Base-by-base conservation (phyloP, 2,888 invertebrate species). In the Meghimatium bilineatum region DNA sequence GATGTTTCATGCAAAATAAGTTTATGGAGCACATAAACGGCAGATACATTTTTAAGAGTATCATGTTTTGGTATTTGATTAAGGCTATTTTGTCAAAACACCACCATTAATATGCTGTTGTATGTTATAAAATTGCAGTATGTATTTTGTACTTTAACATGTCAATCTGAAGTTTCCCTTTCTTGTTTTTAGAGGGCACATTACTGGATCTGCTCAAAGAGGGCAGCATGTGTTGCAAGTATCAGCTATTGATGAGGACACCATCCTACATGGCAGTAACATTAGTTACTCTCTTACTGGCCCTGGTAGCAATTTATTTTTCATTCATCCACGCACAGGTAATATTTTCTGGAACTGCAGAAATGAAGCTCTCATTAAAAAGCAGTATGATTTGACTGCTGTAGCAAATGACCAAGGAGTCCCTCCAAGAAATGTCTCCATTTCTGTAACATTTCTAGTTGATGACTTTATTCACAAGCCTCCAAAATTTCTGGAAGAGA, bases 391-490 rank as follows among this genome's bases (percentile, higher is more conserved):
- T 44, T 94, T 97, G n/a, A 95, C 95, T 20, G 90, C 90, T 82
- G 95, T 96, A 49, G 96, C 96, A 72, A 89, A 90, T 77, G 94
- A 96, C 91, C 94, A 95, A 88, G 94, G 94, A 12, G 90, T 89
- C 83, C 93, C 94, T 29, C 84, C 92, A 0, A 91, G 91, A 80
- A 94, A 92, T 82, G 95, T 96, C 86, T 95, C 87, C 0, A 95
- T 96, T 0, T 96, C 96, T 29, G 96, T 96, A 29, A 88, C 90
- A 34, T 95, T 98, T 5, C 95, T 95, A 0, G 95, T 98, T 0
- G 96, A 96, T 52, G 98, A 98, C 93, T 95, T 96, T 14, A 98
- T 98, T 92, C 98, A 98, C 92, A 97, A 97, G 90, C 95, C 96
- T 17, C 98, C 98, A 0, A 93, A 95, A 29, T 98, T 98, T 93